Evolutionary conservation across 2,888 invertebrate genomes (phyloP), one percentile per base, ranked within the genome.

Genomic region (Nowickia ferox): DNA sequence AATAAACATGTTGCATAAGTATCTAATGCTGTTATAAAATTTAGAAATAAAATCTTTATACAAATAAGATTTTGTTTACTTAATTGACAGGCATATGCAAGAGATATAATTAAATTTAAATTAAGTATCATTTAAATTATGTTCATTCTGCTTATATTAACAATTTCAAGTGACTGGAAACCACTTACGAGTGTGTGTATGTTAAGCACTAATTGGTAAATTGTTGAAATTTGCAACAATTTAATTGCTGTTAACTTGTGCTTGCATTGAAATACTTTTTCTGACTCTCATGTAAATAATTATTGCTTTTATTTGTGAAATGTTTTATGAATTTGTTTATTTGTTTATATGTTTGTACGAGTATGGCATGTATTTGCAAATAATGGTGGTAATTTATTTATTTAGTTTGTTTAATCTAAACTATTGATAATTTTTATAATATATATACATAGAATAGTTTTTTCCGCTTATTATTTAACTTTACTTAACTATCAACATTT

Each of bases 341-440:
- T 42, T 63, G 9, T 19, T 5, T 19, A 42, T 38, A 51, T 53
- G 17, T 68, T 8, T 4, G 11, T 19, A 19, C 11, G 19, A 9
- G 53, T 19, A 9, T 22, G 40, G 5, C 19, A 19, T 68, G 40
- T 15, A 40, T 69, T 59, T 72, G 30, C 30, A 72, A 46, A 57
- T 30, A 5, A 30, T 46, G 13, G 10, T 57, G n/a, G n/a, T 22
- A 30, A 46, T 72, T 59, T 40, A 40, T 30, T 30, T 30, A 30
- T 30, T 30, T 30, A 30, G 2, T 42, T 66, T 66, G 9, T 46
- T 53, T 69, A 19, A 19, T 15, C 40, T 19, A 19, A 69, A 69
- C 53, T 69, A 42, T 42, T 69, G 42, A 53, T 42, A 19, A 66
- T 48, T n/a, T 15, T 15, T 48, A 5, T 15, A 30, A 6, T 48